These are phyloP conservation scores for Trochalopteron elliotii DNA, from an alignment of 2,113 vertebrate genomes.

Conservation along the genomic window DNA sequence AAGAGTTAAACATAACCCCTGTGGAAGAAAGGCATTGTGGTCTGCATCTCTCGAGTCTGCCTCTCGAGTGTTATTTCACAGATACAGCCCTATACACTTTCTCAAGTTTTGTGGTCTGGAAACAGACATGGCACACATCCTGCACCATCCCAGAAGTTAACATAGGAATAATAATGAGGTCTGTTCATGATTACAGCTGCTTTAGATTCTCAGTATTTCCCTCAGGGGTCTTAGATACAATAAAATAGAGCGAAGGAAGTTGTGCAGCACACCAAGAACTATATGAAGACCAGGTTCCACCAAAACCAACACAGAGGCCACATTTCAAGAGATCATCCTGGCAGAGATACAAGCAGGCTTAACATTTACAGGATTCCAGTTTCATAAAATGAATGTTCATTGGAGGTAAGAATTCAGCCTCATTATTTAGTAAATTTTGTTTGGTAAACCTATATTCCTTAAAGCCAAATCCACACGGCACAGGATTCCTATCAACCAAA, in stretches of 20 bases:
- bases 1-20: neutral
- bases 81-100: neutral
- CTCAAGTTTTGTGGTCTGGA: slow-evolving; percentile 24
- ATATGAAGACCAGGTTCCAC: slow-evolving; percentile 15
- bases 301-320: neutral
- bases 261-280: neutral
- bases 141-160: slow-evolving; percentile 17
- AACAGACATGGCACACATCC: neutral
- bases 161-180: neutral
- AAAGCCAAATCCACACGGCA: neutral
- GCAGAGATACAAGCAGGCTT: neutral
- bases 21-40: neutral
- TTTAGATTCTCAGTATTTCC: neutral
- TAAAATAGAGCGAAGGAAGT: neutral
- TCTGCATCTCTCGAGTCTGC: neutral
- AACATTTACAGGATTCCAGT: neutral
- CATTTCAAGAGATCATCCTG: neutral
- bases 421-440: neutral
- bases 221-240: neutral
- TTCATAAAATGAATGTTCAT: neutral
- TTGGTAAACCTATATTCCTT: neutral
- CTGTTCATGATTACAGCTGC: slow-evolving; percentile 37
- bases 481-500: neutral
- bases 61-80: neutral
- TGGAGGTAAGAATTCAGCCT: neutral